Evolutionary conservation across 2,888 invertebrate species (phyloP).

Genomic region (Andrena camellia): DNA sequence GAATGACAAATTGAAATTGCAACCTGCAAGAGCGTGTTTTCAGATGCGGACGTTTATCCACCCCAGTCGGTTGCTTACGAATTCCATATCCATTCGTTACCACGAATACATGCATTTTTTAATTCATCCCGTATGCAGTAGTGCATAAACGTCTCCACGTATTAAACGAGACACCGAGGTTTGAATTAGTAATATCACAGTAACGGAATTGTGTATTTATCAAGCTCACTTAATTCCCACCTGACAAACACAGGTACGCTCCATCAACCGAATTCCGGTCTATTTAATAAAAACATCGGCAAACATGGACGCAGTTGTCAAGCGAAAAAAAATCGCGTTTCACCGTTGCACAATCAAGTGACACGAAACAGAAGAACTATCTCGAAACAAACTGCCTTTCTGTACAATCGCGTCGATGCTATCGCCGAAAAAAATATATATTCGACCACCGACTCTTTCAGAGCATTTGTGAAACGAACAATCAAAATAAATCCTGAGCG

Average conservation of each 20-base stretch:
- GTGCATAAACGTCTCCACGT: not conserved
- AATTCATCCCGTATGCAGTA: constrained; percentile 1
- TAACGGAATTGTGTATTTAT: not conserved
- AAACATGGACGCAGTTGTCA: not conserved
- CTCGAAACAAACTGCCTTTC: not conserved
- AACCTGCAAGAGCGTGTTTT: constrained; percentile 3
- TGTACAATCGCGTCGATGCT: not conserved
- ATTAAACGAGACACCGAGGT: not conserved
- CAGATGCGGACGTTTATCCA: constrained; percentile 41
- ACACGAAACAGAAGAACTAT: not conserved
- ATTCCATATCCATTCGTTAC: constrained; percentile 37
- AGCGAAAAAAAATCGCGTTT: constrained; percentile 7
- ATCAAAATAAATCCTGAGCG: constrained; percentile 28
- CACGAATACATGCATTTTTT: constrained; percentile 20
- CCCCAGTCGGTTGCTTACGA: constrained; percentile 20
- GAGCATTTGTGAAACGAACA: constrained; percentile 27
- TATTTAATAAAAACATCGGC: not conserved
- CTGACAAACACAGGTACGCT: not conserved
- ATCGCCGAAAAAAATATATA: constrained; percentile 16
- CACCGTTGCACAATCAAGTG: constrained; percentile 17
- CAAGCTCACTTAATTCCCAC: too few species aligned
- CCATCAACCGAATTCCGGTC: not conserved
- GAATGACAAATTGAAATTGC: constrained; percentile 58
- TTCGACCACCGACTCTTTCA: not conserved
- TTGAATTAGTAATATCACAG: not conserved